These are phyloP conservation scores for Drosophila neocordata DNA, from an alignment of 1,140 invertebrate species.

Conservation along the genomic window DNA sequence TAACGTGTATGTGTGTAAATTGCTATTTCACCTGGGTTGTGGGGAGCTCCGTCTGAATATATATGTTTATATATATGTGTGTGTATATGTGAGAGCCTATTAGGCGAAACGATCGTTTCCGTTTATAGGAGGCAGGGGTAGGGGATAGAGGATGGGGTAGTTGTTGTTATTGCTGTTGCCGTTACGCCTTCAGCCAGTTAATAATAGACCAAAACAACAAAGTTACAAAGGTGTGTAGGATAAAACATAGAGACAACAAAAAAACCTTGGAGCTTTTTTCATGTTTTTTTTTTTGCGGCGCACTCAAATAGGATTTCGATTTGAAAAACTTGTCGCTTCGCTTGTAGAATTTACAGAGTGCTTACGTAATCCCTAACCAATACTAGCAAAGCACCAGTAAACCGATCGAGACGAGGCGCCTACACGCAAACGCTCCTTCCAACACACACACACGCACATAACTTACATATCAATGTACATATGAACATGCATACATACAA, in stretches of 20 bases:
- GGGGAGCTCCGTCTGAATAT: slow-evolving; percentile 39
- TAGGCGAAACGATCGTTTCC: slow-evolving; percentile 72
- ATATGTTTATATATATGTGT: slow-evolving; percentile 30
- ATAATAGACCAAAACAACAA: slow-evolving; percentile 57
- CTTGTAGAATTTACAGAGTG: slow-evolving; percentile 75
- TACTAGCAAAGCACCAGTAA: slow-evolving; percentile 24
- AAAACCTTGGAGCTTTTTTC: slow-evolving; percentile 36
- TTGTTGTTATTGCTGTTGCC: slow-evolving; percentile 45
- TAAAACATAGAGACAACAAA: slow-evolving; percentile 47
- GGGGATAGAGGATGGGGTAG: slow-evolving; percentile 28
- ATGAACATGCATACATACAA: neutral
- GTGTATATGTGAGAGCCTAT: slow-evolving; percentile 63
- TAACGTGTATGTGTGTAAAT: slow-evolving; percentile 38
- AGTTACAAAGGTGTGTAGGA: slow-evolving; percentile 59
- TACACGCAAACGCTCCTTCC: slow-evolving; percentile 58
- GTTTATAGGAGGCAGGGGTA: slow-evolving; percentile 50
- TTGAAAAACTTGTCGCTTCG: slow-evolving; percentile 52
- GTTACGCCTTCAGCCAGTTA: slow-evolving; percentile 63
- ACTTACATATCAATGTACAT: neutral
- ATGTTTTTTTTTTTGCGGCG: slow-evolving; percentile 8
- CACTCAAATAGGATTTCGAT: slow-evolving; percentile 60
- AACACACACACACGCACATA: slow-evolving; percentile 25
- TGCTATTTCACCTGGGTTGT: slow-evolving; percentile 55
- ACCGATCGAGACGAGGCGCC: slow-evolving; percentile 14
- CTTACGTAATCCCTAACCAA: slow-evolving; percentile 69